These are phyloP conservation scores for Hormaphis cornu DNA, from an alignment of 1,140 invertebrate species.

Conservation along the genomic window DNA sequence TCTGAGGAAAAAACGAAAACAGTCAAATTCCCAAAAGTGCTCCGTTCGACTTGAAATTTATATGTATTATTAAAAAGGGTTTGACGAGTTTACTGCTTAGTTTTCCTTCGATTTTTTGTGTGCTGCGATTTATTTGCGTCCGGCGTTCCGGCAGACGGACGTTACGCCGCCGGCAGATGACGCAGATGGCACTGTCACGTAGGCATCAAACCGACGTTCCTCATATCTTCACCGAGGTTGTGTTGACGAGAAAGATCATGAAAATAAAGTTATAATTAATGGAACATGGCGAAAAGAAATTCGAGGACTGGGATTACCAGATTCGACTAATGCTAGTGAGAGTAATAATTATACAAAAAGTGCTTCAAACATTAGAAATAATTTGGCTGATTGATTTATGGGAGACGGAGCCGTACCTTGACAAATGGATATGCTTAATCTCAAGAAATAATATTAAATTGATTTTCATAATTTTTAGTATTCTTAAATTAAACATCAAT, in stretches of 20 bases:
- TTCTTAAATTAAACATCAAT: not conserved
- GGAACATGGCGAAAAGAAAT: not conserved
- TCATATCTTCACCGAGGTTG: not conserved
- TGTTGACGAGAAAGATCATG: not conserved
- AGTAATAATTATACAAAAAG: conserved; percentile 1
- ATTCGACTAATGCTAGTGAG: not conserved
- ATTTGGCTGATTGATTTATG: not conserved
- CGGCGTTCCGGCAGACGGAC: no score
- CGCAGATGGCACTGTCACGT: not conserved
- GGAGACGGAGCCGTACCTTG: not conserved
- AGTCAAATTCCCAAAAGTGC: no score
- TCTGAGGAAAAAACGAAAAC: no score
- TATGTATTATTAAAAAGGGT: no score
- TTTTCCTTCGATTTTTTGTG: no score
- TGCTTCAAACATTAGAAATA: conserved; percentile 1
- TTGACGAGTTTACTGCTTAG: no score
- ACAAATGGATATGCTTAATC: not conserved
- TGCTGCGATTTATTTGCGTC: no score
- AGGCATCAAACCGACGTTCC: not conserved
- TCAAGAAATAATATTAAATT: not conserved
- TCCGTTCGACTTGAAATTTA: no score
- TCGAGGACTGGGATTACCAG: not conserved
- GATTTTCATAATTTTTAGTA: not conserved
- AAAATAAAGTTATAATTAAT: not conserved
- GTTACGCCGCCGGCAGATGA: no score